phyloP scores from a whole-genome alignment of 2,113 vertebrate genomes.

The Scophthalmus maximus region DNA sequence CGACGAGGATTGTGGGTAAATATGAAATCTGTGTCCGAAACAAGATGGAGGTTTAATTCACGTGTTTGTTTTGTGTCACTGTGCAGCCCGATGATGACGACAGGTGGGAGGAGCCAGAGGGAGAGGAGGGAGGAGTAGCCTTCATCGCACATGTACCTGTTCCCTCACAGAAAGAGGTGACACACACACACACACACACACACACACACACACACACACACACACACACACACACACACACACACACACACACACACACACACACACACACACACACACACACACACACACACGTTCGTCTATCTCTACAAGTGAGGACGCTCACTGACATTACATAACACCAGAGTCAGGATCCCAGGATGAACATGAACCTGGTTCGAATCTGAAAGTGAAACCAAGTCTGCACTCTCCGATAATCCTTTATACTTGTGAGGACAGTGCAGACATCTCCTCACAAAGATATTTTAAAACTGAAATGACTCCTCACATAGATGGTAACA shows the following conservation, averaged over 20 bases:
- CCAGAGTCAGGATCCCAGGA: too few relatives aligned
- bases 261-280: slow-evolving; percentile 54
- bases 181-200: slow-evolving; percentile 7
- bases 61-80: neutral
- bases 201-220: neutral
- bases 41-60: too few relatives aligned
- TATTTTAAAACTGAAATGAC: too few relatives aligned
- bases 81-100: slow-evolving; percentile 85
- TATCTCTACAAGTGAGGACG: too few relatives aligned
- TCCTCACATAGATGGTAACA: slow-evolving; percentile 86
- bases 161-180: slow-evolving; percentile 95
- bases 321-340: too few relatives aligned
- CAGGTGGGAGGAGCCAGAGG: slow-evolving; percentile 81
- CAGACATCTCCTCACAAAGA: too few relatives aligned
- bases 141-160: slow-evolving; percentile 97
- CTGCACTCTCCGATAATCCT: too few relatives aligned
- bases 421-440: too few relatives aligned
- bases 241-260: slow-evolving; percentile 50
- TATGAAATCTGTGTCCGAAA: too few relatives aligned
- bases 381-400: too few relatives aligned
- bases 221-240: neutral
- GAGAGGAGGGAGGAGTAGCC: slow-evolving; percentile 88
- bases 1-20: too few relatives aligned
- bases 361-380: too few relatives aligned
- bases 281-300: slow-evolving; percentile 20